These are phyloP conservation scores for Plumapathes pennacea DNA, from an alignment of 92 coral and sea anemone genomes.

Conservation along the genomic window DNA sequence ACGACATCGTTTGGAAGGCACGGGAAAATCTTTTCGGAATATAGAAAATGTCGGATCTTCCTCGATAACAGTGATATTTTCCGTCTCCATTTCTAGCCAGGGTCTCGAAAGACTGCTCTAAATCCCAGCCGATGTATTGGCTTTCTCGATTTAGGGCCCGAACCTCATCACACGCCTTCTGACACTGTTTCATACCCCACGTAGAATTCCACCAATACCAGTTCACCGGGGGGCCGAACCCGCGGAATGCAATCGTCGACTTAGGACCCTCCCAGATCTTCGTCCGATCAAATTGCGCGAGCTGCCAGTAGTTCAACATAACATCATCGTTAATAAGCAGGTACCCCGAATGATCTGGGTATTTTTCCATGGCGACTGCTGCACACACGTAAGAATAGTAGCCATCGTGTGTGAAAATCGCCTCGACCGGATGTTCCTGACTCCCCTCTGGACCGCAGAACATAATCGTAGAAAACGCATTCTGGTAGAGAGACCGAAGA, in stretches of 20 bases:
- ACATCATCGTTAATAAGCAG: constrained; percentile 81
- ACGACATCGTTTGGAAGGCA: constrained; percentile 54
- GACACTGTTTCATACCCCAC: constrained; percentile 74
- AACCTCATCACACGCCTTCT: constrained; percentile 71
- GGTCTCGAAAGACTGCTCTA: constrained; percentile 17
- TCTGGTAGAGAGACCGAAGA: constrained; percentile 52
- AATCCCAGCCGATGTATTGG: constrained; percentile 16
- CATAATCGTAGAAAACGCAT: constrained; percentile 68
- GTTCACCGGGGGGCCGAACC: constrained; percentile 33
- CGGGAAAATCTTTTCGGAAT: constrained; percentile 68
- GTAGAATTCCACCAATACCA: constrained; percentile 91
- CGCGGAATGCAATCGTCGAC: constrained; percentile 34
- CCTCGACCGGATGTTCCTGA: constrained; percentile 43
- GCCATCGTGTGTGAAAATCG: constrained; percentile 55
- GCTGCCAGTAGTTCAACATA: constrained; percentile 81
- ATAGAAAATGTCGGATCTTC: constrained; percentile 83
- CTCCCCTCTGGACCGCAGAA: constrained; percentile 67
- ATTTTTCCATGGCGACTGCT: constrained; percentile 75
- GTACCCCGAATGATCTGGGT: constrained; percentile 66
- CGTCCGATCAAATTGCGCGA: constrained; percentile 43
- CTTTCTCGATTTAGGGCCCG: constrained; percentile 13
- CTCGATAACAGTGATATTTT: constrained; percentile 49
- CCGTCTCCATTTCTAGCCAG: constrained; percentile 62
- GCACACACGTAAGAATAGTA: constrained; percentile 77
- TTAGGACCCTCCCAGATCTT: constrained; percentile 87